Base-by-base conservation (phyloP, 2,888 invertebrate species). In the Chymomyza amoena region DNA sequence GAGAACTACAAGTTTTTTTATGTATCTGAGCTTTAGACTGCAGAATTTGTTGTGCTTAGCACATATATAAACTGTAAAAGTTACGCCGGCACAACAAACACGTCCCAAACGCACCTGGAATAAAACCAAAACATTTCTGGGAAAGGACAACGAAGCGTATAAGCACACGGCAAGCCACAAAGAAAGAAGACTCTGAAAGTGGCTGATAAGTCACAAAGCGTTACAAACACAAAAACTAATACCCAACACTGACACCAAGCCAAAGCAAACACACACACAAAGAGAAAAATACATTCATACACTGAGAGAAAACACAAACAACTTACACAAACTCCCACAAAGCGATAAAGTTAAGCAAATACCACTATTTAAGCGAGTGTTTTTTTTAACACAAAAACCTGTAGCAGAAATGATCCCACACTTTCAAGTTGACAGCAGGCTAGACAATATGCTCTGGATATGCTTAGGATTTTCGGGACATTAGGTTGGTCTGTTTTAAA, bases 401-500 rank as follows among this genome's bases (percentile, higher is more conserved):
- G 86, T 80, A 86, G 86, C 86, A 86, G 82, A 85, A 85, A 86
- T 86, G 81, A 86, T 2, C 4, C 0, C 4, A 85, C 86, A 82
- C 81, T 84, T 82, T 77, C 76, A 79, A 83, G 77, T 79, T 69
- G 18, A 70, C 73, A 78, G 79, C 57, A 64, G 79, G 75, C 80
- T 79, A 81, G 77, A 86, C 86, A 86, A 85, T 85, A 85, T 84
- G 87, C 86, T 77, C 74, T 70, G 87, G 87, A 87, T 87, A 87
- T 83, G 83, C 78, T 74, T 56, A 69, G 82, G 87, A 84, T 86
- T 87, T 87, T 87, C 83, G 86, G 79, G 81, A 86, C 86, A 84
- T 85, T 86, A 86, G 84, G 86, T 84, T 84, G 84, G 82, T 85
- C 85, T 81, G 84, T 84, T 84, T 85, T 80, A 82, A 85, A 84